Evolutionary conservation across 2,888 invertebrate genomes (phyloP), one percentile per base, ranked within the genome.

Genomic region (Dorcus parallelipipedus): DNA sequence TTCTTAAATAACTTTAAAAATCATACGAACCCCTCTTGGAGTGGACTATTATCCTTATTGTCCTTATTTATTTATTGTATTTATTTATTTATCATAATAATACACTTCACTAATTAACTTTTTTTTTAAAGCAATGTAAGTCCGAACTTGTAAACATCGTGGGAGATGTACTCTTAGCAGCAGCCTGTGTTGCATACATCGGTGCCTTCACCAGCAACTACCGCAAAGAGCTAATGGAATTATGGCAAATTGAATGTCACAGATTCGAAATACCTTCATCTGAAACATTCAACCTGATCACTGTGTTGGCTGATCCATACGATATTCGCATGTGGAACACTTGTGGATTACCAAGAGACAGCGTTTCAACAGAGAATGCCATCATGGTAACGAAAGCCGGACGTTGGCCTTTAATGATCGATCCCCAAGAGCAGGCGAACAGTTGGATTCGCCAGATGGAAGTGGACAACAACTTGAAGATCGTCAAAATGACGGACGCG

Each of bases 371-470:
- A 2, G 95, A 96, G 77, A 97, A 96, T 77, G 96, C 93, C 7
- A 90, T 97, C 62, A 84, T 96, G 67, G 94, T 95, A 48, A 94
- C 89, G 10, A 86, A 84, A 70, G 91, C 88, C 3, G 85, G 90
- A 6, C 82, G 91, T 9, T 93, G 93, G 94, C 94, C 96, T 0
- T 82, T 97, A 14, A 93, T 95, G 85, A 94, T 96, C 60, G 96
- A 97, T 79, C 97, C 97, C 0, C 95, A 97, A 75, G 95, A 95
- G 73, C 95, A 96, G 85, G 95, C 95, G 0, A 95, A 93, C 78
- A 85, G 92, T 59, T 96, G 95, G 95, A 89, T 96, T 54, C 87
- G 90, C 59, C 91, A 91, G 73, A 90, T 94, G 89, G 95, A 96
- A 75, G 83, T 83, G 17, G 80, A 83, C 0, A 89, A 90, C 69